Percentiles rank a stretch among this genome's conserved stretches.
These are phyloP conservation scores for Oryctes rhinoceros DNA, from an alignment of 1,140 invertebrate species.

Conservation along the genomic window DNA sequence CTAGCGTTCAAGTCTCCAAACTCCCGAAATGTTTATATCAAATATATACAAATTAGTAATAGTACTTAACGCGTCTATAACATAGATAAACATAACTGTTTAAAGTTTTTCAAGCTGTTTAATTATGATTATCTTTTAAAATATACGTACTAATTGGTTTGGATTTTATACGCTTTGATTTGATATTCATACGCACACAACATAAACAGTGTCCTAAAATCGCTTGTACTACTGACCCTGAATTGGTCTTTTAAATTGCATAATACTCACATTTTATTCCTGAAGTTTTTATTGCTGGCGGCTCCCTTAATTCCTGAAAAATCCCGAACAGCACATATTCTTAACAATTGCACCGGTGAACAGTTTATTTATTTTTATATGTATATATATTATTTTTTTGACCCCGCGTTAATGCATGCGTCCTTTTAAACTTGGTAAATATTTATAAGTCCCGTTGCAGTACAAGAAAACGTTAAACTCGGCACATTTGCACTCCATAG, in stretches of 20 bases:
- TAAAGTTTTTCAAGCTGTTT: background rate
- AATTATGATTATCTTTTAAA: constrained; percentile 5
- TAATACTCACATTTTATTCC: constrained; percentile 10
- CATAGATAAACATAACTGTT: too few relatives aligned
- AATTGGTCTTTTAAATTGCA: constrained; percentile 19
- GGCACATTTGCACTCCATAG: constrained; percentile 26
- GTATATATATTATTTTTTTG: background rate
- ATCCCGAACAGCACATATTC: background rate
- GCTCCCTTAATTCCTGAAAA: background rate
- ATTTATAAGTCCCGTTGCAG: constrained; percentile 31
- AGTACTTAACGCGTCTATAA: too few relatives aligned
- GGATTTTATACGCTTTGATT: background rate
- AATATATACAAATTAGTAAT: too few relatives aligned
- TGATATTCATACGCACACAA: background rate
- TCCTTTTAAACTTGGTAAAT: constrained; percentile 36
- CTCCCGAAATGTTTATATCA: too few relatives aligned
- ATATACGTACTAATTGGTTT: constrained; percentile 2
- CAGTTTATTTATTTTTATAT: constrained; percentile 33
- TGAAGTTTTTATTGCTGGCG: background rate
- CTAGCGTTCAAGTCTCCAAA: too few relatives aligned
- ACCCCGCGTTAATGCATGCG: constrained; percentile 17
- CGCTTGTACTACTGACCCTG: constrained; percentile 16
- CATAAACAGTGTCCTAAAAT: constrained; percentile 18
- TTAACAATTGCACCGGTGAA: constrained; percentile 4
- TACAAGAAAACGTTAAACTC: constrained; percentile 35